Conservation (phyloP, 1,140 invertebrate genomes). For the Drosophila sp. region DNA sequence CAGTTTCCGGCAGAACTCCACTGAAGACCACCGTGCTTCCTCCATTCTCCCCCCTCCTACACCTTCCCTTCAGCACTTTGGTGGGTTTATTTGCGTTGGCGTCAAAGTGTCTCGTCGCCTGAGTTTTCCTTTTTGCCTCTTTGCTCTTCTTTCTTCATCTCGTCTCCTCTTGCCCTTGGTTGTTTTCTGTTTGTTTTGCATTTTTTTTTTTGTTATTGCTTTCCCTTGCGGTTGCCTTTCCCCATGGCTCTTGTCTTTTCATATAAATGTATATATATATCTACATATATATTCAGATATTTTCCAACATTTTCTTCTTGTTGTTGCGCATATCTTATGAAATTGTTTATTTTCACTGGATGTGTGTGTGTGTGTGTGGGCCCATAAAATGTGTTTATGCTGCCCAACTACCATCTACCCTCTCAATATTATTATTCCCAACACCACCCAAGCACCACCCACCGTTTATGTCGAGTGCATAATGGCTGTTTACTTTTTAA, state of each 20-base stretch:
- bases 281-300: constrained; percentile 71
- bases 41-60: neutral
- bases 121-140: constrained; percentile 12
- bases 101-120: constrained; percentile 79
- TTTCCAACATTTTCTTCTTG: constrained; percentile 46
- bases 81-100: constrained; percentile 74
- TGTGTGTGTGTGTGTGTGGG: constrained; percentile 39
- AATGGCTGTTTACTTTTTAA: constrained; percentile 80
- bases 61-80: constrained; percentile 32
- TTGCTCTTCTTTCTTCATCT: constrained; percentile 9
- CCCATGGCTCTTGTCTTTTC: constrained; percentile 26
- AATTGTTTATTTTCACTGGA: constrained; percentile 74
- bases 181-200: constrained; percentile 58
- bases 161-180: constrained; percentile 5
- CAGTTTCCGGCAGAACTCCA: constrained; percentile 58
- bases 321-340: constrained; percentile 71
- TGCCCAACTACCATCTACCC: constrained; percentile 66
- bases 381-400: constrained; percentile 76
- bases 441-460: constrained; percentile 14
- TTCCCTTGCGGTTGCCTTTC: constrained; percentile 57
- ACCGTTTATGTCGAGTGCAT: constrained; percentile 75
- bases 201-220: constrained; percentile 45
- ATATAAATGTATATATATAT: constrained; percentile 12
- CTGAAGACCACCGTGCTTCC: no score
- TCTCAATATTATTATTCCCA: constrained; percentile 50